phyloP scores from a whole-genome alignment of 2,113 vertebrate genomes.

The Atrichornis clamosus region DNA sequence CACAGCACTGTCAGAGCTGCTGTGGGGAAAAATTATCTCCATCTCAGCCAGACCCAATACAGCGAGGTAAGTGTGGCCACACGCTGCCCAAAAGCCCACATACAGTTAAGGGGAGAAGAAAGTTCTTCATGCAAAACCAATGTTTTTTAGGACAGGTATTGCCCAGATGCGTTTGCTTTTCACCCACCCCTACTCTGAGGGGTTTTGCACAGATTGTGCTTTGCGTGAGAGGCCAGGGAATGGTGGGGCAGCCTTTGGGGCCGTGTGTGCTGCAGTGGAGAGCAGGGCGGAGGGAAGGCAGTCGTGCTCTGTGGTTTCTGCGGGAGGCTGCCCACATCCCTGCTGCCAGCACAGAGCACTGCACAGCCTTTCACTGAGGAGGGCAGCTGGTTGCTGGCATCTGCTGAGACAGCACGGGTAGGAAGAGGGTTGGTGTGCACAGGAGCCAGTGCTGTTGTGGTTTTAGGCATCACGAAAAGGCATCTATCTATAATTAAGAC shows the following conservation, averaged over 20 bases:
- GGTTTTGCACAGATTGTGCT: neutral
- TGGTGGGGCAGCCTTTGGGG: neutral
- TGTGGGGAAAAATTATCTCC: neutral
- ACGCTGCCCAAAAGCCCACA: accelerated
- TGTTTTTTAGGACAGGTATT: neutral
- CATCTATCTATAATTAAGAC: neutral
- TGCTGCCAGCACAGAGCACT: neutral
- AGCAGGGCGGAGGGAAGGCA: neutral
- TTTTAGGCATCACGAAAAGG: neutral
- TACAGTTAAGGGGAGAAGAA: neutral
- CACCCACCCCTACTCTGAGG: neutral
- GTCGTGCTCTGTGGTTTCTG: neutral
- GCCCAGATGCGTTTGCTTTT: neutral
- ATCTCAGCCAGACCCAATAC: neutral
- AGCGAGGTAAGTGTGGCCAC: neutral
- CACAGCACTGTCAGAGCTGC: neutral
- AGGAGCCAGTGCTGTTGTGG: neutral
- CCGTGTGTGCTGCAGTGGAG: accelerated
- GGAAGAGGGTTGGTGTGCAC: neutral
- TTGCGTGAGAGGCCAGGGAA: neutral
- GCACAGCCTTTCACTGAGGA: neutral
- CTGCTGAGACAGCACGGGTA: neutral
- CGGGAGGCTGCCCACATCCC: neutral
- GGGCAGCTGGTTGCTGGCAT: neutral
- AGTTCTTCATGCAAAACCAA: neutral